Percentiles rank a stretch among this genome's conserved stretches.
These are phyloP conservation scores for Diacarnus erythraeanus DNA, from an alignment of 37 sponge, comb jelly and placozoan species.

Conservation along the genomic window DNA sequence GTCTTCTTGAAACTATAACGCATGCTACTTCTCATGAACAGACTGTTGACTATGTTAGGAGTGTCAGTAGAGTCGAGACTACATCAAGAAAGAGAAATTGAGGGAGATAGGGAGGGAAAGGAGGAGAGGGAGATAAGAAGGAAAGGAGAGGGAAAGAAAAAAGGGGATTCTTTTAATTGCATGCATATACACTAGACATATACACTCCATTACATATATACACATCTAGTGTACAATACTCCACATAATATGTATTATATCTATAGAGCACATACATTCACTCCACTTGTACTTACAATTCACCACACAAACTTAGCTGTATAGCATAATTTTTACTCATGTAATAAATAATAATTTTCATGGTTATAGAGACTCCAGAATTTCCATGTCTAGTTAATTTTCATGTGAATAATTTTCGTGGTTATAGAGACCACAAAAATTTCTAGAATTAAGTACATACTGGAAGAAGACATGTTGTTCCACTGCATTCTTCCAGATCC, in stretches of 20 bases:
- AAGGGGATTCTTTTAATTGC: no score
- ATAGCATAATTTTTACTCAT: no score
- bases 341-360: no score
- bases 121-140: not conserved
- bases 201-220: no score
- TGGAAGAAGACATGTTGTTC: constrained; percentile 90
- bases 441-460: constrained; percentile 16
- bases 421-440: not conserved
- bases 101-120: not conserved
- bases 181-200: no score
- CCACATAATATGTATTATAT: not conserved
- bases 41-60: not conserved
- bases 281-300: no score
- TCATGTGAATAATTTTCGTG: no score
- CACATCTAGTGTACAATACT: not conserved
- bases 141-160: not conserved
- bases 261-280: not conserved
- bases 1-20: constrained; percentile 17
- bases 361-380: no score
- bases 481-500: constrained; percentile 81
- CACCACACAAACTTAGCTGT: no score
- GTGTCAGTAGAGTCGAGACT: not conserved
- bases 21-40: constrained; percentile 3
- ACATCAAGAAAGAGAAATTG: not conserved
- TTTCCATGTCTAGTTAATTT: not conserved